phyloP scores from a whole-genome alignment of 1,140 invertebrate genomes.

The Microplitis demolitor region DNA sequence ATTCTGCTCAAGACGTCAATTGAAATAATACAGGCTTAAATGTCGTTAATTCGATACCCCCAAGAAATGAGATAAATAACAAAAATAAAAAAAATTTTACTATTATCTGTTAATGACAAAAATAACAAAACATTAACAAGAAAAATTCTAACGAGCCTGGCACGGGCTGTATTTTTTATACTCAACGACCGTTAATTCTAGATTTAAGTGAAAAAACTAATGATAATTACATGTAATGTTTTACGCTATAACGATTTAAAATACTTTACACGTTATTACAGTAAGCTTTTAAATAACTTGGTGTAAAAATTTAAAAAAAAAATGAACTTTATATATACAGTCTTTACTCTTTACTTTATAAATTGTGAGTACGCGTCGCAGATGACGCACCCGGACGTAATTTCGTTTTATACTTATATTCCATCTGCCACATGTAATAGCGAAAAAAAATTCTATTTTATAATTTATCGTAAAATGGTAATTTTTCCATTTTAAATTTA shows the following conservation, averaged over 20 bases:
- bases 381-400: conserved; percentile 18
- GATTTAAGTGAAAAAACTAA: neutral
- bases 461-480: conserved; percentile 11
- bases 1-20: neutral
- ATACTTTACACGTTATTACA: neutral
- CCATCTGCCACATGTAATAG: conserved; percentile 18
- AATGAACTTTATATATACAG: neutral
- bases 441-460: neutral
- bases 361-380: conserved; percentile 10
- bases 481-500: too few species aligned
- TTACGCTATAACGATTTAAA: neutral
- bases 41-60: neutral
- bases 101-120: too few species aligned
- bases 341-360: neutral
- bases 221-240: neutral
- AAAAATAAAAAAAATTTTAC: neutral
- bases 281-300: neutral
- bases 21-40: conserved; percentile 1
- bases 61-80: neutral
- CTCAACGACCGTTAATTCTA: neutral
- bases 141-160: conserved; percentile 25
- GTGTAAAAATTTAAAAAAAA: neutral
- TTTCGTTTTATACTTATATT: neutral
- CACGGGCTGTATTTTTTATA: neutral
- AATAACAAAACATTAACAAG: neutral